phyloP scores from a whole-genome alignment of 1,140 invertebrate species.

The Xylocopa sonorina region DNA sequence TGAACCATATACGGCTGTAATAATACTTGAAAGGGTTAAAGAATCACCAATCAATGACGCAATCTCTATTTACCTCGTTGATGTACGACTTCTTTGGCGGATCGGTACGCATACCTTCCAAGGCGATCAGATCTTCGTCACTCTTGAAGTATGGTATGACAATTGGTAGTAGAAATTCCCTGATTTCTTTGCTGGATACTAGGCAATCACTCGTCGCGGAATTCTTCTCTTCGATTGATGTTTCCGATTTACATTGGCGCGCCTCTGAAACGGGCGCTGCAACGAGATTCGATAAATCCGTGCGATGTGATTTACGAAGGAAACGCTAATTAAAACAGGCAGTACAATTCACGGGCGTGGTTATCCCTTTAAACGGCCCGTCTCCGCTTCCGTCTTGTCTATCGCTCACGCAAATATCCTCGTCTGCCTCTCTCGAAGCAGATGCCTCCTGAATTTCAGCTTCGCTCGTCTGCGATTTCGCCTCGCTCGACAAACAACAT shows the following conservation, averaged over 20 bases:
- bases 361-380: neutral
- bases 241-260: neutral
- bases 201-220: neutral
- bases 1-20: too few relatives aligned
- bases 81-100: constrained; percentile 27
- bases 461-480: neutral
- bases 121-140: constrained; percentile 49
- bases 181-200: neutral
- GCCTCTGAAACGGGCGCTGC: constrained; percentile 22
- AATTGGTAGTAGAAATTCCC: constrained; percentile 19
- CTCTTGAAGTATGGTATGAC: constrained; percentile 29
- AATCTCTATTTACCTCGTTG: constrained; percentile 58
- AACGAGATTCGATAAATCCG: neutral
- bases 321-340: neutral
- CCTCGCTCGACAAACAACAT: neutral
- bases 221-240: neutral
- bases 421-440: neutral
- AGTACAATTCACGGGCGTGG: constrained; percentile 26
- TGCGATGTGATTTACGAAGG: neutral
- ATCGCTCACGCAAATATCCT: neutral
- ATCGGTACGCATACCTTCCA: constrained; percentile 27
- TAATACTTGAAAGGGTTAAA: too few relatives aligned
- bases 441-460: neutral
- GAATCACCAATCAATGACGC: too few relatives aligned
- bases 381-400: constrained; percentile 31